Percentiles rank a stretch among this genome's conserved stretches.
Evolutionary conservation across 2,113 vertebrate species (phyloP).

Genomic region (Lutjanus erythropterus): DNA sequence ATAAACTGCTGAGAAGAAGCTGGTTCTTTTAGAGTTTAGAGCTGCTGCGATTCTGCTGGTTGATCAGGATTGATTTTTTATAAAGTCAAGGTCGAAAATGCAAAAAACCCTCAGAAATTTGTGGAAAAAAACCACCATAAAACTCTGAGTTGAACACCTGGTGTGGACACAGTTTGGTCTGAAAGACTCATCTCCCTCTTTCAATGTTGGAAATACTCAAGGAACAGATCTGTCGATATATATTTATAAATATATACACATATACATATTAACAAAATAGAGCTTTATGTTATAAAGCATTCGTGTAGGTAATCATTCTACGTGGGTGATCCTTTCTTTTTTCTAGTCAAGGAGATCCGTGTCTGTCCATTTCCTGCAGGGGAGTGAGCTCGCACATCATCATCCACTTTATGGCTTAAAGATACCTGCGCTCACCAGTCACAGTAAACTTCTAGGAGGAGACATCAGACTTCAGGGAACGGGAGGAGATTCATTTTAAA

Average conservation of each 20-base stretch:
- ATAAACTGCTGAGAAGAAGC: constrained; percentile 69
- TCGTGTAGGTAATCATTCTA: constrained; percentile 67
- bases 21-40: constrained; percentile 70
- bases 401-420: constrained; percentile 81
- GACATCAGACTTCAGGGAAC: constrained; percentile 31
- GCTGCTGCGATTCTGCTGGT: constrained; percentile 79
- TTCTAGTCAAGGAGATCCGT: constrained; percentile 49
- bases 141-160: constrained; percentile 63
- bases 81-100: constrained; percentile 41
- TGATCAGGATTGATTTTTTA: constrained; percentile 49
- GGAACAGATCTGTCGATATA: constrained; percentile 80
- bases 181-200: constrained; percentile 63
- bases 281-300: constrained; percentile 86
- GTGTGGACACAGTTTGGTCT: constrained; percentile 69
- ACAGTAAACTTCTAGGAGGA: constrained; percentile 56
- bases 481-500: constrained; percentile 16
- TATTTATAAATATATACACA: constrained; percentile 89
- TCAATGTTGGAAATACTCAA: constrained; percentile 74
- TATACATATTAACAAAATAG: constrained; percentile 90
- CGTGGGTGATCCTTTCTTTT: constrained; percentile 51
- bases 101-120: constrained; percentile 32
- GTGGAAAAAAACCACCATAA: constrained; percentile 51
- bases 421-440: constrained; percentile 62
- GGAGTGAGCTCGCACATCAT: constrained; percentile 39
- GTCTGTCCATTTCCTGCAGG: constrained; percentile 62